phyloP scores from a whole-genome alignment of 2,888 invertebrate species.

The Thereva nobilitata region DNA sequence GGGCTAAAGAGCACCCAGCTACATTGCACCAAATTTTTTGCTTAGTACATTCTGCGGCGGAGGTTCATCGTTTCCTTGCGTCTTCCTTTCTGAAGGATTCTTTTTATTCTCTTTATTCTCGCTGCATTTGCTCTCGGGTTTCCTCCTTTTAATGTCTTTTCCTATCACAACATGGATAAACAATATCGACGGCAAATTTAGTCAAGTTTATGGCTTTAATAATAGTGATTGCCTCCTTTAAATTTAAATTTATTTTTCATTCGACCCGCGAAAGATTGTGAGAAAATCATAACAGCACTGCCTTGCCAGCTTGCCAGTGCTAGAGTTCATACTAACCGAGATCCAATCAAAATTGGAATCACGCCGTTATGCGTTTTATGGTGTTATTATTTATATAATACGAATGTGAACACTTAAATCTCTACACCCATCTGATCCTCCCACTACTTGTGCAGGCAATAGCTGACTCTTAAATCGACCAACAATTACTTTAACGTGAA shows the following conservation, averaged over 20 bases:
- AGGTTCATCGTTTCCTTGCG: neutral
- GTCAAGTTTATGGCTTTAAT: conserved; percentile 41
- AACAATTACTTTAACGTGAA: conserved; percentile 38
- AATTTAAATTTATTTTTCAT: conserved; percentile 42
- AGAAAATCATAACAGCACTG: conserved; percentile 41
- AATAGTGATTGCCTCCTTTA: conserved; percentile 43
- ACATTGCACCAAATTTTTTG: conserved; percentile 13
- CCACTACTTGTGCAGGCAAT: conserved; percentile 32
- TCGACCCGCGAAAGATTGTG: conserved; percentile 38
- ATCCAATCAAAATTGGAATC: conserved; percentile 38
- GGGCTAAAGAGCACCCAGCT: conserved; percentile 18
- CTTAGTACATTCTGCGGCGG: neutral
- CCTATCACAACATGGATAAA: conserved; percentile 34
- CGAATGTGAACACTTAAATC: conserved; percentile 40
- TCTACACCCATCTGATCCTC: conserved; percentile 32
- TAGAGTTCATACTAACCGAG: conserved; percentile 3
- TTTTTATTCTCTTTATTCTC: conserved; percentile 2
- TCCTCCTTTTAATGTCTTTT: conserved; percentile 39
- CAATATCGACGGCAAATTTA: conserved; percentile 41
- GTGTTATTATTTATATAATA: conserved; percentile 40
- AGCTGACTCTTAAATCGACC: conserved; percentile 15
- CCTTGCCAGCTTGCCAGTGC: conserved; percentile 20
- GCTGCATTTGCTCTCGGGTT: conserved; percentile 34
- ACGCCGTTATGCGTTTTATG: conserved; percentile 42
- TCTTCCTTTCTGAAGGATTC: neutral